Evolutionary conservation across 2,797 vertebrate genomes (phyloP).

Genomic region (Champsocephalus esox): DNA sequence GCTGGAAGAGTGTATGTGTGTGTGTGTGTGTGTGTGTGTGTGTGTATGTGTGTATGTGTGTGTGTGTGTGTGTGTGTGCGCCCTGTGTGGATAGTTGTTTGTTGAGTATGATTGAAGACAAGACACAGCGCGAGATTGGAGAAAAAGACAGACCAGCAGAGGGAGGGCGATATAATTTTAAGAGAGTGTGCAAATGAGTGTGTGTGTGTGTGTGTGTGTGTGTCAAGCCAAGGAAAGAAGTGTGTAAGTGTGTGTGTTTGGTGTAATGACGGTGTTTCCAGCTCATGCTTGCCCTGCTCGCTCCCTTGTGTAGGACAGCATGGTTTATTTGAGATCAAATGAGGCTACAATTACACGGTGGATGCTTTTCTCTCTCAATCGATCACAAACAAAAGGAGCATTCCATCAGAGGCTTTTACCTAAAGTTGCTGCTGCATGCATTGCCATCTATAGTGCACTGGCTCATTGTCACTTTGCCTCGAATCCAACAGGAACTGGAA

Average conservation of each 20-base stretch:
- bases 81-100: conserved; percentile 53
- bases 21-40: neutral
- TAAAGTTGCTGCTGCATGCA: conserved; percentile 35
- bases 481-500: conserved; percentile 18
- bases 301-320: conserved; percentile 59
- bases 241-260: conserved; percentile 47
- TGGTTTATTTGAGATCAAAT: conserved; percentile 78
- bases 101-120: conserved; percentile 67
- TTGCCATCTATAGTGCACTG: conserved; percentile 23
- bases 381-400: conserved; percentile 74
- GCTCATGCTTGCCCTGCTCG: conserved; percentile 43
- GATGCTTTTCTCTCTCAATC: conserved; percentile 69
- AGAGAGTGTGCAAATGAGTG: neutral
- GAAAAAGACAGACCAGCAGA: conserved; percentile 43
- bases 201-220: conserved; percentile 55
- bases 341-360: conserved; percentile 76
- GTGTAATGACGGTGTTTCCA: conserved; percentile 70
- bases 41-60: too few relatives aligned
- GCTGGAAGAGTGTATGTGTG: conserved; percentile 17
- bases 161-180: conserved; percentile 53
- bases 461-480: conserved; percentile 32
- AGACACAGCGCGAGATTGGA: conserved; percentile 57
- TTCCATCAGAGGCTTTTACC: conserved; percentile 73
- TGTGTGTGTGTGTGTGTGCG: conserved; percentile 7
- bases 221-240: conserved; percentile 28